Evolutionary conservation across 2,113 vertebrate genomes (phyloP).

Genomic region (Chlorocebus sabaeus): DNA sequence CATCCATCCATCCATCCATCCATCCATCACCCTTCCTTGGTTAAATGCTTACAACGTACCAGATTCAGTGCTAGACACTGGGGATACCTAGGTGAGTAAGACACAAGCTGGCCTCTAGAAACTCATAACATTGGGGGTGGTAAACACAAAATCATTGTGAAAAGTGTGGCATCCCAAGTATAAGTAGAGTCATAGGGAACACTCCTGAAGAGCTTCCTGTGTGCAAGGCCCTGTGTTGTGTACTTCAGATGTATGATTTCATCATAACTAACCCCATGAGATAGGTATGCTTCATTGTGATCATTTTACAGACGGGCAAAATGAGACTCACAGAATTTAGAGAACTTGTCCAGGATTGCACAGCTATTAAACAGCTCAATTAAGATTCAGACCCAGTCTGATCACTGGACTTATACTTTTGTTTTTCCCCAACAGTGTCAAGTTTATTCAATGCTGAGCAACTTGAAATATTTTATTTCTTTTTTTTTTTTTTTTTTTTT

Average conservation of each 20-base stretch:
- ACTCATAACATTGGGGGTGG: neutral
- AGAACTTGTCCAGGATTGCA: neutral
- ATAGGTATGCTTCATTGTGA: neutral
- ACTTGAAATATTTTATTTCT: neutral
- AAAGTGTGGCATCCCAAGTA: neutral
- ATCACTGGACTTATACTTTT: neutral
- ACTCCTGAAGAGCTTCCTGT: neutral
- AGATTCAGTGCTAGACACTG: neutral
- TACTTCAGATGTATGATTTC: neutral
- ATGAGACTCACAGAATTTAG: neutral
- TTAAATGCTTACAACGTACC: neutral
- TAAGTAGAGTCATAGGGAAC: too few relatives aligned
- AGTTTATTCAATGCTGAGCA: constrained; percentile 36
- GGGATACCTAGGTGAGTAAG: neutral
- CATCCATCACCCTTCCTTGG: neutral
- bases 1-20: neutral
- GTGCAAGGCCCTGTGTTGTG: neutral
- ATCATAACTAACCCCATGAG: neutral
- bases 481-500: too few relatives aligned
- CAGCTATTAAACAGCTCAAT: neutral
- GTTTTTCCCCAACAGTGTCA: neutral
- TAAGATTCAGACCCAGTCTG: neutral
- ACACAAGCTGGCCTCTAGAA: neutral
- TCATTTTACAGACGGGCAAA: neutral
- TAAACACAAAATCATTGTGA: neutral